Base-by-base conservation (phyloP, 2,797 vertebrate genomes). In the Malurus leucopterus region DNA sequence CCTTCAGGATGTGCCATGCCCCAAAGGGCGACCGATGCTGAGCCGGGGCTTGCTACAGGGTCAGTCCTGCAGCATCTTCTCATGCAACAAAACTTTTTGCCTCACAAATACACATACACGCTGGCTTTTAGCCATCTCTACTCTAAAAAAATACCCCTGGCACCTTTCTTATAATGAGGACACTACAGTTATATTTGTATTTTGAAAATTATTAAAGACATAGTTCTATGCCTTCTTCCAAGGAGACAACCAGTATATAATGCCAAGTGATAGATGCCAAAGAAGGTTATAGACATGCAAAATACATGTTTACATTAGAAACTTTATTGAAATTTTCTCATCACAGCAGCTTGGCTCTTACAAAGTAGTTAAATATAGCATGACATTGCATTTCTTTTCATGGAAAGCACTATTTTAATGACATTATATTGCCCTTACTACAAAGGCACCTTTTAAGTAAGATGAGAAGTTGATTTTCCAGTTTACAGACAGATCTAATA, bases 261-360 rank as follows among this genome's bases (percentile, higher is more conserved):
- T 54, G 64, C 34, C 54, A 68, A 44, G 15, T 18, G 54, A 55
- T 11, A 57, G 36, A 40, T 34, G 32, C 9, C 32, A 38, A 78
- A 75, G 61, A 57, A 82, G 24, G 21, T 50, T 84, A 57, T 0
- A 85, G 50, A 64, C 51, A 55, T 78, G 41, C 29, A 85, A 84
- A 86, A 75, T 11, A 15, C 5, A 69, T 38, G 80, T 87, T 54
- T 71, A 14, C 27, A 71, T 47, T 55, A 71, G 53, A 86, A 92
- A 84, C 22, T 67, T 72, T 15, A 78, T 19, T 88, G 57, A 59
- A n/a, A 76, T 86, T 69, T 81, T 90, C 61, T 79, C 57, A 88
- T 82, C 71, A 40, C 41, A 84, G 75, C 47, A 75, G 59, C 46
- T 53, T 49, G 68, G n/a, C 30, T 82, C 14, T 67, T 70, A 78